A percentile compares a stretch with the other conserved stretches of the same genome.
Evolutionary conservation across 2,888 invertebrate genomes (phyloP).

Genomic region (Cryptocheilus praepositus): DNA sequence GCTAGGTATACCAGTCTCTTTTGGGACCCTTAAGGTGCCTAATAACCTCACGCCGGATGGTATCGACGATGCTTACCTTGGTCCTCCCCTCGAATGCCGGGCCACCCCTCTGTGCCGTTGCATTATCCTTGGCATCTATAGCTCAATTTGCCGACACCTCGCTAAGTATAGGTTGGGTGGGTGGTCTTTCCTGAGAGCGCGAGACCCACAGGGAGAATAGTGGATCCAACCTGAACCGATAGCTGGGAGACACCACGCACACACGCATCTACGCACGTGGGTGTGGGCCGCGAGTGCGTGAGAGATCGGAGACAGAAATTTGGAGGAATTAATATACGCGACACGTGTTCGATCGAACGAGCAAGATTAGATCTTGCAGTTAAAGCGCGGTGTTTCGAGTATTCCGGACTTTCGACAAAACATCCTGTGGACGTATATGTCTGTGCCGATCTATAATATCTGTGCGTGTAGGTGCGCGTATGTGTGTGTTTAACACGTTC

Average conservation of each 20-base stretch:
- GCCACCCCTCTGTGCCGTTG: conserved; percentile 46
- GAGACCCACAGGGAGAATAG: conserved; percentile 49
- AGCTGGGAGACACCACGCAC: conserved; percentile 41
- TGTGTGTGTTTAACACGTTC: too few species aligned
- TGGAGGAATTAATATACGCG: too few species aligned
- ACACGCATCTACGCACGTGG: not conserved
- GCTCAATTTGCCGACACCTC: conserved; percentile 75
- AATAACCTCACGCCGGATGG: conserved; percentile 67
- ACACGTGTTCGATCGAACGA: too few species aligned
- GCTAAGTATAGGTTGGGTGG: conserved; percentile 75
- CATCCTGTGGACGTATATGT: too few species aligned
- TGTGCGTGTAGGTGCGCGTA: too few species aligned
- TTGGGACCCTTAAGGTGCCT: conserved; percentile 51
- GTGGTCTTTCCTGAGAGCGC: conserved; percentile 61
- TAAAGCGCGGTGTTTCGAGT: too few species aligned
- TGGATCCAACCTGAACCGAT: conserved; percentile 52
- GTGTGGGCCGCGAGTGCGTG: not conserved
- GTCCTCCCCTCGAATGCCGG: conserved; percentile 11
- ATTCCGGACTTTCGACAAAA: too few species aligned
- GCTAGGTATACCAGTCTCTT: conserved; percentile 39
- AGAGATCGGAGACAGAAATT: not conserved
- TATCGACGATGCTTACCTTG: conserved; percentile 61
- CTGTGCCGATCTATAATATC: too few species aligned
- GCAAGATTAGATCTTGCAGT: too few species aligned
- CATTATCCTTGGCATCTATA: conserved; percentile 72